Percentiles rank a stretch among this genome's conserved stretches.
Evolutionary conservation across 2,113 vertebrate species (phyloP).

Genomic region (Nyctereutes procyonoides): DNA sequence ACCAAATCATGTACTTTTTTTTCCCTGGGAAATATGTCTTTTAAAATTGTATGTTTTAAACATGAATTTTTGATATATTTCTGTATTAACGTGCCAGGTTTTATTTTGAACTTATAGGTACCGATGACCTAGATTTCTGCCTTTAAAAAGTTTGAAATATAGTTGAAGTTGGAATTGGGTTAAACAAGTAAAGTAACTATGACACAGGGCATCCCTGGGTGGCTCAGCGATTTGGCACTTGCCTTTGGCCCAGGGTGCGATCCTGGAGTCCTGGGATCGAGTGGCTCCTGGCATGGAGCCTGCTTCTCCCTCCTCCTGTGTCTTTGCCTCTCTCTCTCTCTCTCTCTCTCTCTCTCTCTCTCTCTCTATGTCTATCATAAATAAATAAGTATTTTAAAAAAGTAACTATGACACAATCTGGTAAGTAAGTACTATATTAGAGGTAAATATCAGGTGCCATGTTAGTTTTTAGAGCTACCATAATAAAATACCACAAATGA

Average conservation of each 20-base stretch:
- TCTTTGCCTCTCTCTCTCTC: too few species aligned
- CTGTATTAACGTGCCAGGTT: background rate
- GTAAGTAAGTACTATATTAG: background rate
- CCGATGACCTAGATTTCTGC: background rate
- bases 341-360: too few species aligned
- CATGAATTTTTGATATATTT: background rate
- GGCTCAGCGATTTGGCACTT: too few species aligned
- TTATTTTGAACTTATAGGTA: background rate
- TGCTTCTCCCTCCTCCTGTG: too few species aligned
- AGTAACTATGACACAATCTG: background rate
- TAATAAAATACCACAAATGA: background rate
- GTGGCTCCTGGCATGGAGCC: too few species aligned
- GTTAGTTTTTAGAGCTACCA: background rate
- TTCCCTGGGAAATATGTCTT: background rate
- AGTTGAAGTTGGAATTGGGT: background rate
- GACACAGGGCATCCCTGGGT: background rate
- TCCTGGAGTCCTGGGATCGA: too few species aligned
- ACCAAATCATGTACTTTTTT: background rate
- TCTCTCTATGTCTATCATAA: too few species aligned
- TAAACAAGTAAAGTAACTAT: background rate
- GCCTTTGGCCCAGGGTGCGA: too few species aligned
- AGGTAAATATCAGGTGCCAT: background rate
- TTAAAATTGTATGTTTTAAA: background rate
- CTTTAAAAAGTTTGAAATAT: background rate
- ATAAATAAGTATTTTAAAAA: too few species aligned